Conservation (phyloP, 2,888 invertebrate species). For the Molanna angustata region DNA sequence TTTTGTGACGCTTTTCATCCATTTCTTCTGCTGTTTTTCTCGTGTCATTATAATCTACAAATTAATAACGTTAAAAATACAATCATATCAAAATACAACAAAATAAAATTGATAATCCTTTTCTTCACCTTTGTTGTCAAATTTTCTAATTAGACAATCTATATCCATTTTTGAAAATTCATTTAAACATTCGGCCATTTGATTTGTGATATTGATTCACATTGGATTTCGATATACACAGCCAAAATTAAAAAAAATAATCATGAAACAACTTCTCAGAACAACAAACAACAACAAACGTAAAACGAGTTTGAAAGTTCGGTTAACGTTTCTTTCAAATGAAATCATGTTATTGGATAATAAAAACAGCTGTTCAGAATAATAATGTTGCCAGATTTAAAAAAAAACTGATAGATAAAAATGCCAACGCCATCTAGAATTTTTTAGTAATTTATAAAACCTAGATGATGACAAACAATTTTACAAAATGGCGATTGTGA, state of each 20-base stretch:
- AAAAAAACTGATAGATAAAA: too few relatives aligned
- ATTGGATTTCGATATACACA: too few relatives aligned
- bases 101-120: not conserved
- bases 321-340: constrained; percentile 3
- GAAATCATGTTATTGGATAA: constrained; percentile 5
- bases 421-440: too few relatives aligned
- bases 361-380: not conserved
- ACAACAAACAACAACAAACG: too few relatives aligned
- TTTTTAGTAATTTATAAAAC: too few relatives aligned
- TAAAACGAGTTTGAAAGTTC: too few relatives aligned
- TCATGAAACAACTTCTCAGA: too few relatives aligned
- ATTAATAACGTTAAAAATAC: not conserved
- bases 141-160: constrained; percentile 22
- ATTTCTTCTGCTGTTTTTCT: constrained; percentile 68
- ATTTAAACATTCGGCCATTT: too few relatives aligned
- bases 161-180: constrained; percentile 10
- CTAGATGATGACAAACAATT: too few relatives aligned
- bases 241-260: too few relatives aligned
- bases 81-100: not conserved
- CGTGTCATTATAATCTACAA: constrained; percentile 32
- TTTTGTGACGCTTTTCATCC: constrained; percentile 68
- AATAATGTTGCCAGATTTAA: not conserved
- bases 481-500: too few relatives aligned
- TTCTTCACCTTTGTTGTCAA: constrained; percentile 21
- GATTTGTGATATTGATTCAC: too few relatives aligned